A percentile compares a stretch with the other conserved stretches of the same genome.
Conservation (phyloP, 2,888 invertebrate genomes). For the Ashinkailepas kermadecensis region DNA sequence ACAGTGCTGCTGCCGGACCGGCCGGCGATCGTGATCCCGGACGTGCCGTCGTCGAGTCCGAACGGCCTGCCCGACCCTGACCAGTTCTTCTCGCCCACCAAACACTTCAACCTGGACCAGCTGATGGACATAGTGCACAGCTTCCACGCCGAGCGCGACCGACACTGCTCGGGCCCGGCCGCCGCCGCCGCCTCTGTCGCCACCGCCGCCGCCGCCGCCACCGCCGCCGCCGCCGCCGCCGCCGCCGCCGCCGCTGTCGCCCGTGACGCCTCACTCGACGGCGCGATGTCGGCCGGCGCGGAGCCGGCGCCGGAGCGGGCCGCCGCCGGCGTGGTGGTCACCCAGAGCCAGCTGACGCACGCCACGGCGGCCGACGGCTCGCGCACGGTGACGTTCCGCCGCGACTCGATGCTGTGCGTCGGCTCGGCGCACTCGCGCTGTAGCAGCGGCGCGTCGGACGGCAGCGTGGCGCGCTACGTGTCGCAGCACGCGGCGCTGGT, state of each 20-base stretch:
- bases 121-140: conserved; percentile 35
- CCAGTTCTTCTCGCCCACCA: conserved; percentile 30
- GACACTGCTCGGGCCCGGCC: conserved; percentile 26
- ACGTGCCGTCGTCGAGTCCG: neutral
- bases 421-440: conserved; percentile 31
- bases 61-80: conserved; percentile 26
- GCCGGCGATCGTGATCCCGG: neutral
- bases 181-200: neutral
- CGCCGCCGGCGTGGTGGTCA: conserved; percentile 24
- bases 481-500: conserved; percentile 32
- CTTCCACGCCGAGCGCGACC: conserved; percentile 34
- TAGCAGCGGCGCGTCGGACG: conserved; percentile 31
- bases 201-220: conserved; percentile 24
- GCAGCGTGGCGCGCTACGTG: conserved; percentile 31
- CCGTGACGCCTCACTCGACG: conserved; percentile 22
- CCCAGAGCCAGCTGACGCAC: conserved; percentile 8
- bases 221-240: conserved; percentile 28
- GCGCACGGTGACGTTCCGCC: conserved; percentile 10
- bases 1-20: conserved; percentile 1
- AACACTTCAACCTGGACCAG: conserved; percentile 36
- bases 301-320: conserved; percentile 6
- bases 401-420: conserved; percentile 11
- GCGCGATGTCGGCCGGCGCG: neutral
- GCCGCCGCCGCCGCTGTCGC: conserved; percentile 28
- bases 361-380: conserved; percentile 27